Evolutionary conservation across 2,113 vertebrate genomes (phyloP).

Genomic region (Gambusia holbrooki): DNA sequence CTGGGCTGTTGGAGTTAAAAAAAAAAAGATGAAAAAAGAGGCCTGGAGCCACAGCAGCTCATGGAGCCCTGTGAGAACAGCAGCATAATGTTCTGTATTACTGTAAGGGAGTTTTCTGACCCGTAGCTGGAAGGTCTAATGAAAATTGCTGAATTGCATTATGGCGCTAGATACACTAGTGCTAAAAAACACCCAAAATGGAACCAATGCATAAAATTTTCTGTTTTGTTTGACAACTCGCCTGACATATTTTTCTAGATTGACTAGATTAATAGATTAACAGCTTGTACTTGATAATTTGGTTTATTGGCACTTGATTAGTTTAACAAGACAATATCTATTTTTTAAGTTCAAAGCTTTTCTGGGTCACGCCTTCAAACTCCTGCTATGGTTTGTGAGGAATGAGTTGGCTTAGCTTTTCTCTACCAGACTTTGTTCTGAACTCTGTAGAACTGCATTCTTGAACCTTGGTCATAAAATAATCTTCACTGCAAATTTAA

Average conservation of each 20-base stretch:
- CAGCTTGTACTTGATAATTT: background rate
- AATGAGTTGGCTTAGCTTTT: no score
- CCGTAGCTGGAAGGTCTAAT: background rate
- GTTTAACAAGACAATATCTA: no score
- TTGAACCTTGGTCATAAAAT: no score
- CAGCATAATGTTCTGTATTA: background rate
- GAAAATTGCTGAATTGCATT: conserved; percentile 4
- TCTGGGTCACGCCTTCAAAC: no score
- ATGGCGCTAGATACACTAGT: background rate
- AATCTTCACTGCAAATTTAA: no score
- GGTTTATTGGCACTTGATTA: no score
- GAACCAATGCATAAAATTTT: background rate
- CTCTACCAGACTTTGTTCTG: no score
- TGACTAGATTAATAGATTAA: background rate
- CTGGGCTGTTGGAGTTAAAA: conserved; percentile 10
- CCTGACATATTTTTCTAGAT: no score
- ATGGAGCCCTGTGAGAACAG: conserved; percentile 1
- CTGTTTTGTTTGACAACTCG: no score
- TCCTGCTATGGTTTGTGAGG: no score
- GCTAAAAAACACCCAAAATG: background rate
- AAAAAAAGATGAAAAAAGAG: conserved; percentile 27
- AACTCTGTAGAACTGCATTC: no score
- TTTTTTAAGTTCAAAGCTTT: no score
- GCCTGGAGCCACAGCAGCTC: conserved; percentile 18
- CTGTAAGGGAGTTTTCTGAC: conserved; percentile 4